Base-by-base conservation (phyloP, 2,888 invertebrate genomes). In the Brachylomia viminalis region DNA sequence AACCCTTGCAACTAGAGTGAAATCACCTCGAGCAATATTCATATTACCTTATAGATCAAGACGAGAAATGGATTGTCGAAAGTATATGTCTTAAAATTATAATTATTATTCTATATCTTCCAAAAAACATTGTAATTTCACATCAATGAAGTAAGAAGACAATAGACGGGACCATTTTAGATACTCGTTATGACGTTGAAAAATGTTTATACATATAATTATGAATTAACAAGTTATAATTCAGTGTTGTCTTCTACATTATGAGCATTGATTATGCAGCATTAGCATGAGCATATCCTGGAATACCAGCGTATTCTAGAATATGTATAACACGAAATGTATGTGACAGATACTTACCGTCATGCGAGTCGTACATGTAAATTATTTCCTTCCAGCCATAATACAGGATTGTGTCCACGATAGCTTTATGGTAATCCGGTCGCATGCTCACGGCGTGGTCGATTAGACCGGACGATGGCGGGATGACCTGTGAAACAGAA, bases 391-490 rank as follows among this genome's bases (percentile, higher is more conserved):
- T 97, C 99, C 99, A 99, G 65, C 98, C 98, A 94, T 99, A 99
- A 95, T 98, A 98, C 85, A 98, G 97, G 90, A 99, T 99, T 77
- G 99, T 98, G 95, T 99, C 99, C 87, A 99, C 98, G 92, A 99
- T 98, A 77, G 99, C 99, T 91, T 98, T 98, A 94, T 99, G 99
- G 95, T 99, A 99, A 95, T 99, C 98, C 58, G 99, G 99, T 83
- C 99, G 97, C 98, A 99, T 98, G 94, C 98, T 98, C 91, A 99
- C 98, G 72, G 99, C 99, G 92, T 98, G 98, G 96, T 99, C 98
- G 90, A 98, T 97, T 89, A 98, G 97, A n/a, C 98, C 98, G 4
- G 98, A 98, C 30, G 98, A 98, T 52, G 98, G 98, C 20, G 98
- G 98, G 81, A 98, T 97, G 65, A 98, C 98, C 98, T 98, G 94